Conservation (phyloP, 2,888 invertebrate genomes). For the Limnephilus lunatus region DNA sequence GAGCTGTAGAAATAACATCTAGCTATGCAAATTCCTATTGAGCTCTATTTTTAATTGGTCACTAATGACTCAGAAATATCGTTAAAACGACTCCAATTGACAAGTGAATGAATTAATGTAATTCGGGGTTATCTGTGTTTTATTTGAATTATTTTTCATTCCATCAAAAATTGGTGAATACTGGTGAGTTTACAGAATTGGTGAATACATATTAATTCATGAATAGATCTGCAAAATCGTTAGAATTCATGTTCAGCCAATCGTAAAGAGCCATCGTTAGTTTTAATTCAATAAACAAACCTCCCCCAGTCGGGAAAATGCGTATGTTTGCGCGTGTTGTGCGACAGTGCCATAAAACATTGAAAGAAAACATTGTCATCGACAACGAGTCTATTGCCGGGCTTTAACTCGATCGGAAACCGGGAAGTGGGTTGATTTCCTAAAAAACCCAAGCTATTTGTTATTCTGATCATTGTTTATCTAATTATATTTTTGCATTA, state of each 20-base stretch:
- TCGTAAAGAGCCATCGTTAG: not conserved
- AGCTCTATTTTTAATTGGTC: not conserved
- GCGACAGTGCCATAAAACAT: no score
- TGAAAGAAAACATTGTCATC: no score
- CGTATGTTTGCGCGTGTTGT: no score
- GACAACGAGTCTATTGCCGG: no score
- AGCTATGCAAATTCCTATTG: not conserved
- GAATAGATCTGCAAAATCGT: not conserved
- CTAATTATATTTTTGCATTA: no score
- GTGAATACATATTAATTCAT: not conserved
- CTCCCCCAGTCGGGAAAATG: no score
- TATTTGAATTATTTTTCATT: not conserved
- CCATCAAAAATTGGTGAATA: not conserved
- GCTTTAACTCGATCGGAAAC: no score
- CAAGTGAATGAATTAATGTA: not conserved
- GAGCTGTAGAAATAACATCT: not conserved
- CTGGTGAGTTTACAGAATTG: not conserved
- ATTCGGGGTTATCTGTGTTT: not conserved
- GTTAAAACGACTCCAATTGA: no score
- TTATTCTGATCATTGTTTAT: no score
- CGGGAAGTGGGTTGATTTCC: no score
- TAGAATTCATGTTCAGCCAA: not conserved
- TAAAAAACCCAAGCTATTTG: no score
- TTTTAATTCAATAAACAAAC: no score
- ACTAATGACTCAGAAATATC: not conserved